phyloP scores from a whole-genome alignment of 2,797 vertebrate species.

The Myotis planiceps region DNA sequence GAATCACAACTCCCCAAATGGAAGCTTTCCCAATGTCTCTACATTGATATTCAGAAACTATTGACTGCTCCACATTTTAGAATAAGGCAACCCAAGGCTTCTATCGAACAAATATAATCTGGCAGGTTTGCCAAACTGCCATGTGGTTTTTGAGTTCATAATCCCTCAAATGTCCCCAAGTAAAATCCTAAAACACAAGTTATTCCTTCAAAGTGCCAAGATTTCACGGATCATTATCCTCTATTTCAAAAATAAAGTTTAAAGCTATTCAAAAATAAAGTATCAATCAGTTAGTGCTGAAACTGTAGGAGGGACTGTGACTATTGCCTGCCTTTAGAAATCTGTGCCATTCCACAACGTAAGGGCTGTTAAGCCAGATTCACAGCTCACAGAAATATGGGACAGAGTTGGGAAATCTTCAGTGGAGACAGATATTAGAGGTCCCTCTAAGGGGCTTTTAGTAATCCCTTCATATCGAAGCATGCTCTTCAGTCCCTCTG shows the following conservation, averaged over 20 bases:
- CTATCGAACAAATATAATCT: background rate
- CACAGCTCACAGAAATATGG: background rate
- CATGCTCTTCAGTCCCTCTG: background rate
- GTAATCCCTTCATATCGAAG: background rate
- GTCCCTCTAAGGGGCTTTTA: background rate
- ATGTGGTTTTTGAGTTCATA: background rate
- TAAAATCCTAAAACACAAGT: slow-evolving; percentile 2
- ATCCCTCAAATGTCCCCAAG: background rate
- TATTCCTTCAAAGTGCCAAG: slow-evolving; percentile 22
- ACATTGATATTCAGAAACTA: background rate
- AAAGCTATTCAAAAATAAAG: background rate
- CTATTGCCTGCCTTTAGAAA: background rate
- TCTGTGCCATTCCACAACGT: background rate
- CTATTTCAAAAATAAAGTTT: slow-evolving; percentile 40
- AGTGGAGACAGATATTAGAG: background rate
- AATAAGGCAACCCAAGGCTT: background rate
- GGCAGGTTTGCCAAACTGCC: background rate
- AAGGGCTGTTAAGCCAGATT: background rate
- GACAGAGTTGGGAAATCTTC: background rate
- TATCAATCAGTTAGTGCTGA: background rate
- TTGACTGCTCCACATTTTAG: background rate
- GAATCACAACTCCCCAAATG: background rate
- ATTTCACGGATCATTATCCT: background rate
- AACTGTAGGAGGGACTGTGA: background rate
- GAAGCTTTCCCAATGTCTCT: background rate